Percentiles rank a stretch among this genome's conserved stretches.
phyloP scores from a whole-genome alignment of 2,888 invertebrate species.

The Phlogophora meticulosa region DNA sequence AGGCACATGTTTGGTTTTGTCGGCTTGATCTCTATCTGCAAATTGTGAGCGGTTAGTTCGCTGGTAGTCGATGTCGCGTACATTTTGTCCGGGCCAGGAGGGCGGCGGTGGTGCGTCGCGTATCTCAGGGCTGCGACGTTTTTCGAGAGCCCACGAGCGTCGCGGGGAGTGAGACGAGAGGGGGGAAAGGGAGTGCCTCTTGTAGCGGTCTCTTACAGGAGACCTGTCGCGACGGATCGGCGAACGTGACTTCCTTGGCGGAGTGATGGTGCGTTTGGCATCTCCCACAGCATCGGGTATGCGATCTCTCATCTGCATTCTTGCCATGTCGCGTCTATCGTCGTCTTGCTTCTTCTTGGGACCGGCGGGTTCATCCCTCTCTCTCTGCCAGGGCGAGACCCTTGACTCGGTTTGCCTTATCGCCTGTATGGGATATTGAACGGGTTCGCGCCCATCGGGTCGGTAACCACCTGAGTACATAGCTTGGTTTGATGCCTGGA shows the following conservation, averaged over 20 bases:
- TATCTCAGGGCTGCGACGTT: conserved; percentile 79
- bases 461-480: conserved; percentile 86
- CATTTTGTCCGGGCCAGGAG: conserved; percentile 79
- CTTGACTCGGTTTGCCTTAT: conserved; percentile 64
- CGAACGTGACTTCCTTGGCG: conserved; percentile 76
- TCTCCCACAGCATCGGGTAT: conserved; percentile 57
- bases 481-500: conserved; percentile 86
- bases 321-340: conserved; percentile 67
- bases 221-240: conserved; percentile 80
- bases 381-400: conserved; percentile 76
- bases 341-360: conserved; percentile 74
- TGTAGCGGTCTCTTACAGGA: conserved; percentile 79
- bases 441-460: conserved; percentile 73
- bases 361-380: conserved; percentile 68
- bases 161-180: conserved; percentile 78
- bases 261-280: conserved; percentile 34
- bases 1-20: conserved; percentile 55
- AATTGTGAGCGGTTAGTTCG: conserved; percentile 59
- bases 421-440: conserved; percentile 69
- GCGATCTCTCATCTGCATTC: conserved; percentile 60
- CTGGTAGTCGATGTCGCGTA: conserved; percentile 58
- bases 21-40: conserved; percentile 61
- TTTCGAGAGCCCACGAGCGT: conserved; percentile 86
- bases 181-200: conserved; percentile 81
- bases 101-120: conserved; percentile 84